Evolutionary conservation across 2,113 vertebrate species (phyloP).

Genomic region (Chelonoidis abingdonii): DNA sequence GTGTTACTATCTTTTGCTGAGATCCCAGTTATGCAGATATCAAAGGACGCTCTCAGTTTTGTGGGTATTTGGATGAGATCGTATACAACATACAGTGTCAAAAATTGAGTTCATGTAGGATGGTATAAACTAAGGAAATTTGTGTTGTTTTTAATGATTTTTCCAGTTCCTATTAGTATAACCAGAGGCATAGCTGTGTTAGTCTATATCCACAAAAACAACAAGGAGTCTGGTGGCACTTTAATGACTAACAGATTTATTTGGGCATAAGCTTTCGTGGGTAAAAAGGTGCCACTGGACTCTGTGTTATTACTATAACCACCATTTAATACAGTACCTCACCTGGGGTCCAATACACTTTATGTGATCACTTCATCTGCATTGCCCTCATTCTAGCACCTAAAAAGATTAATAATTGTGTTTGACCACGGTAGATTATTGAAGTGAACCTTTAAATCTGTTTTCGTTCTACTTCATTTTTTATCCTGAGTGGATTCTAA

Average conservation of each 20-base stretch:
- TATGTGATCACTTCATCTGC: neutral
- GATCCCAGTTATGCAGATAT: neutral
- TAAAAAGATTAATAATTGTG: neutral
- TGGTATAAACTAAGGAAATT: neutral
- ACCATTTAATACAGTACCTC: neutral
- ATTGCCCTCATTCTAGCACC: neutral
- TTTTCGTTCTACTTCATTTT: neutral
- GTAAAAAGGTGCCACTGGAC: no score
- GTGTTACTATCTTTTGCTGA: neutral
- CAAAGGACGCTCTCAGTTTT: neutral
- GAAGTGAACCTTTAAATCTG: conserved; percentile 2
- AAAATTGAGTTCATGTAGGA: neutral
- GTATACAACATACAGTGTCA: neutral
- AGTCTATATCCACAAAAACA: no score
- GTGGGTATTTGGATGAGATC: neutral
- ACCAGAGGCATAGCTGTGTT: neutral
- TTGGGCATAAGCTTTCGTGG: no score
- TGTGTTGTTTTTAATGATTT: neutral
- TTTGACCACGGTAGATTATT: neutral
- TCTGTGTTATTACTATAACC: neutral
- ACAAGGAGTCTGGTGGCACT: no score
- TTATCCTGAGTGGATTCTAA: conserved; percentile 14
- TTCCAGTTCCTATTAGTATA: neutral
- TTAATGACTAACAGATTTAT: no score
- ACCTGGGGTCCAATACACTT: neutral